Percentiles rank a stretch among this genome's conserved stretches.
phyloP scores from a whole-genome alignment of 2,797 vertebrate species.

The Oreochromis grahami region DNA sequence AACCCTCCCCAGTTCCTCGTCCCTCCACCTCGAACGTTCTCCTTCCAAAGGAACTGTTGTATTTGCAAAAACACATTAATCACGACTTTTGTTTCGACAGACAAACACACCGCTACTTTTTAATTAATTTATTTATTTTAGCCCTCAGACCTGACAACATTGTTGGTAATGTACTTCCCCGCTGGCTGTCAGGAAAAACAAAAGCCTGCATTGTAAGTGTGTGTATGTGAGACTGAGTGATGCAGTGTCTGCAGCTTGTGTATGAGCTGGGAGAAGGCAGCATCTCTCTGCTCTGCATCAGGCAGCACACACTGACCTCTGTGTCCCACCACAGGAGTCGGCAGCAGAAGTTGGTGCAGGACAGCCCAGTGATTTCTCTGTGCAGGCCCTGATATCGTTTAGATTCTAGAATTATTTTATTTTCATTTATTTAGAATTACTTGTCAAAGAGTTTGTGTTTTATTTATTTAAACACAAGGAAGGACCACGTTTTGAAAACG shows the following conservation, averaged over 20 bases:
- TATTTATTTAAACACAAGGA: background rate
- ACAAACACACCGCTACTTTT: background rate
- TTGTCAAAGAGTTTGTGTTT: background rate
- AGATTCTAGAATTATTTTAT: background rate
- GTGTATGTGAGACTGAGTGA: background rate
- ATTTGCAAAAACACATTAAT: background rate
- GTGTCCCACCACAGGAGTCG: background rate
- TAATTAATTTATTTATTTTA: background rate
- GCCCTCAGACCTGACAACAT: background rate
- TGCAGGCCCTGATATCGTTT: background rate
- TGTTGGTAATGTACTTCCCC: constrained; percentile 7
- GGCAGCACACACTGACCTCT: background rate
- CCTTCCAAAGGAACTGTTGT: background rate
- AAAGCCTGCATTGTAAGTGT: constrained; percentile 9
- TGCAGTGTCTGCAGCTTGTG: constrained; percentile 3
- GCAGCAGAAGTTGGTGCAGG: background rate
- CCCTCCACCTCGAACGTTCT: background rate
- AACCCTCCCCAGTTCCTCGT: background rate
- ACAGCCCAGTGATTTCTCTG: background rate
- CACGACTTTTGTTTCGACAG: background rate
- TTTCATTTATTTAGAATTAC: background rate
- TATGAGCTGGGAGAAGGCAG: background rate
- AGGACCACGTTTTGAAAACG: background rate
- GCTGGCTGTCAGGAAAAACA: background rate
- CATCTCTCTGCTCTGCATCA: background rate